These are phyloP conservation scores for Aphodius sticticus DNA, from an alignment of 2,888 invertebrate genomes.

Conservation along the genomic window DNA sequence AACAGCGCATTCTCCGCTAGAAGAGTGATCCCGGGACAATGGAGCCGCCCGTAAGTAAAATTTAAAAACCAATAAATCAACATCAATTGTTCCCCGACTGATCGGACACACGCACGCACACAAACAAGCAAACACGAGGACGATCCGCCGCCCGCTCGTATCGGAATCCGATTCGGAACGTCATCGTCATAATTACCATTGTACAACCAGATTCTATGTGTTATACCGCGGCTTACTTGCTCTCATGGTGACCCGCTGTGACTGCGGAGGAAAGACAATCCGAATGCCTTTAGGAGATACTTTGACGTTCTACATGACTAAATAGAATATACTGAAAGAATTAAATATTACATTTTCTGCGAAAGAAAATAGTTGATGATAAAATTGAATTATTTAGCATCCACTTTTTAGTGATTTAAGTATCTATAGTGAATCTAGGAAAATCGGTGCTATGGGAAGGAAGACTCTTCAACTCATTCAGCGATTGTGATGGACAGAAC, in stretches of 20 bases:
- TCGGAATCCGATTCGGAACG: constrained; percentile 41
- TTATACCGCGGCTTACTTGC: constrained; percentile 36
- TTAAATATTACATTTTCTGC: no score
- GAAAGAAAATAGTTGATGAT: no score
- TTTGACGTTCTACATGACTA: background rate
- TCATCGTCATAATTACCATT: constrained; percentile 52
- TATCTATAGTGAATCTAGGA: no score
- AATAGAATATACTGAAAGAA: background rate
- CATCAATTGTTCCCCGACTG: constrained; percentile 33
- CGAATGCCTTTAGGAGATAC: background rate
- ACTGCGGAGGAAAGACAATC: constrained; percentile 29
- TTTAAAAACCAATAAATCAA: constrained; percentile 39
- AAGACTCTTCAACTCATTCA: no score
- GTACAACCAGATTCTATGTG: constrained; percentile 44
- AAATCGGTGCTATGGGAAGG: no score
- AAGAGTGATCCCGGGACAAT: constrained; percentile 11
- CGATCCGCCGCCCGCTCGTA: background rate
- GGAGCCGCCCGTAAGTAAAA: constrained; percentile 29
- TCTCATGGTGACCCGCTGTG: constrained; percentile 35
- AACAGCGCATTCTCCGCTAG: constrained; percentile 13
- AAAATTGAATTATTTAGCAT: no score
- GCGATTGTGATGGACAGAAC: no score
- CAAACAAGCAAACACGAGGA: constrained; percentile 18
- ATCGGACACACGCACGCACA: constrained; percentile 14
- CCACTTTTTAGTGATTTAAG: no score